phyloP scores from a whole-genome alignment of 2,797 vertebrate genomes.

The Myotis daubentonii region DNA sequence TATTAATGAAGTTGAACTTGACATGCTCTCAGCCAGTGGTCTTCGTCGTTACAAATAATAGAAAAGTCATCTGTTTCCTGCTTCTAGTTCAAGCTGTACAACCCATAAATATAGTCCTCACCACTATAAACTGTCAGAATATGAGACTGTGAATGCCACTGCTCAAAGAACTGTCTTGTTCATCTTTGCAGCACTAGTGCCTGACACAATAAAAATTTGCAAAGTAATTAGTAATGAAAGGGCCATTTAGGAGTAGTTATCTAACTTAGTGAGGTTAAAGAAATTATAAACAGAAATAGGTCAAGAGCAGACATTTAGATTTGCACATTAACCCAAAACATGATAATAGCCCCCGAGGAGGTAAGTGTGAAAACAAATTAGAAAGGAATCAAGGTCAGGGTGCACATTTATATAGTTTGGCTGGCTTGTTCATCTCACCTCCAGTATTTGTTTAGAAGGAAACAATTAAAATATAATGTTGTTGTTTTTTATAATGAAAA shows the following conservation, averaged over 20 bases:
- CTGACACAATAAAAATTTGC: not conserved
- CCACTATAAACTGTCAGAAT: not conserved
- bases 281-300: not conserved
- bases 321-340: not conserved
- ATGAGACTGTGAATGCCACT: not conserved
- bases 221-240: not conserved
- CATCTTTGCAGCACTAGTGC: not conserved
- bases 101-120: not conserved
- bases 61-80: not conserved
- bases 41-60: not conserved
- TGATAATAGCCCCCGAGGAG: not conserved
- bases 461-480: not conserved
- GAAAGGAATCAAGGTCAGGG: not conserved
- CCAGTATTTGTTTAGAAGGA: not conserved
- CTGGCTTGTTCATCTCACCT: not conserved
- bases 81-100: not conserved
- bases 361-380: not conserved
- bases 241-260: not conserved
- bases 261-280: not conserved
- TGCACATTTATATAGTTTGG: not conserved
- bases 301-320: not conserved
- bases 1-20: not conserved
- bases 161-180: not conserved
- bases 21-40: not conserved
- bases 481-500: not conserved